A percentile compares a stretch with the other conserved stretches of the same genome.
Evolutionary conservation across 2,888 invertebrate genomes (phyloP).

Genomic region (Lithodes maja): DNA sequence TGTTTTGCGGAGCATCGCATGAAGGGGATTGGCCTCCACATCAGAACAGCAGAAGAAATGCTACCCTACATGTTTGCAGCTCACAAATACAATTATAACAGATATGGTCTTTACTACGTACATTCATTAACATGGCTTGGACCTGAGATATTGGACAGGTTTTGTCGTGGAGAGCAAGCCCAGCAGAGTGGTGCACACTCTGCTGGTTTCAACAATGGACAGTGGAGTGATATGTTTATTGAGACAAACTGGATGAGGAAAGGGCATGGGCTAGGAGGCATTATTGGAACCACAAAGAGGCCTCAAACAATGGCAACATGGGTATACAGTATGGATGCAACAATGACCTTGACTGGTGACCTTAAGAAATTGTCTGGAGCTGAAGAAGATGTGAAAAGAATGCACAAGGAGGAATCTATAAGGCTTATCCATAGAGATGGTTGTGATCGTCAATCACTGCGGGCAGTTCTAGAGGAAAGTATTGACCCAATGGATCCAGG

Average conservation of each 20-base stretch:
- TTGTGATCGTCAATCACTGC: no score
- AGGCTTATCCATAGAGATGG: no score
- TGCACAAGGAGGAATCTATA: no score
- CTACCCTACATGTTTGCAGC: background rate
- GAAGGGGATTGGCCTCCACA: background rate
- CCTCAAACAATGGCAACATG: background rate
- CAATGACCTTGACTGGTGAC: no score
- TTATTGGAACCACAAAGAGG: background rate
- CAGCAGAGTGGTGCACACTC: background rate
- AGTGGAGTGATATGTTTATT: background rate
- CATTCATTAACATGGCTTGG: background rate
- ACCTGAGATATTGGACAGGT: background rate
- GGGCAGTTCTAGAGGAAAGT: no score
- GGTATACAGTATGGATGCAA: background rate
- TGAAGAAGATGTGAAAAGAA: no score
- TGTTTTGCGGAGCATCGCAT: background rate
- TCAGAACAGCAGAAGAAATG: background rate
- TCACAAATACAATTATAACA: background rate
- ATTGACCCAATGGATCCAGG: no score
- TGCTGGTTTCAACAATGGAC: background rate
- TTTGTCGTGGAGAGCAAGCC: background rate
- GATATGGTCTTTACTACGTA: background rate
- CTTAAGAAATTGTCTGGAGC: no score
- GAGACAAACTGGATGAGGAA: constrained; percentile 1
- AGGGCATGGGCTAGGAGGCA: background rate